phyloP scores from a whole-genome alignment of 2,797 vertebrate genomes.

The Poeciliopsis turneri region DNA sequence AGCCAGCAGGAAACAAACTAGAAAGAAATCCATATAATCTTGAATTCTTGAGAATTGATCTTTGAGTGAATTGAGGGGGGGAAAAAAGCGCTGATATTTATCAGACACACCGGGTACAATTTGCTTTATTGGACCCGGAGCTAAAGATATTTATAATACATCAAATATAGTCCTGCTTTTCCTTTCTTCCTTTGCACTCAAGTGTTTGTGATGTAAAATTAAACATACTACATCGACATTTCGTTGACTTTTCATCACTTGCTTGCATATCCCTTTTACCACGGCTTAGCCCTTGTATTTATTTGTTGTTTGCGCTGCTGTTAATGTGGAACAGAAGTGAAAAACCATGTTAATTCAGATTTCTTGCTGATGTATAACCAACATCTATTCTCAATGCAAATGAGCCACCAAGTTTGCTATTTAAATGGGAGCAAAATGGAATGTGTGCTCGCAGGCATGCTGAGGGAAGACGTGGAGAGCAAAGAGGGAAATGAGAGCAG shows the following conservation, averaged over 20 bases:
- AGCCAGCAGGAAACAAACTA: background rate
- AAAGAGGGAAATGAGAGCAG: constrained; percentile 62
- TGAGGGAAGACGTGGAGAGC: constrained; percentile 56
- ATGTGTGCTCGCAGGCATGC: constrained; percentile 65
- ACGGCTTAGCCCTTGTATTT: background rate
- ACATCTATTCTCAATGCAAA: constrained; percentile 74
- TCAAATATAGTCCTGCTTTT: background rate
- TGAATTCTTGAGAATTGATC: background rate
- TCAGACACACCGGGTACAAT: background rate
- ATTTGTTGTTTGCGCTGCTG: constrained; percentile 13
- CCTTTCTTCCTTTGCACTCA: background rate
- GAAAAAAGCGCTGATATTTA: background rate
- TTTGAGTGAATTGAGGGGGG: background rate
- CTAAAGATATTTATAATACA: background rate
- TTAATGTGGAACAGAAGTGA: constrained; percentile 8
- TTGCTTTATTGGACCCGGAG: background rate
- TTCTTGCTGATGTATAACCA: constrained; percentile 63
- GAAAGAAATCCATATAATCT: background rate
- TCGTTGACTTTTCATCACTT: background rate
- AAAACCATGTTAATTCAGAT: constrained; percentile 40
- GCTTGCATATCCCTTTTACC: background rate
- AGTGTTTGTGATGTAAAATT: background rate
- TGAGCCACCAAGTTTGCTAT: constrained; percentile 63
- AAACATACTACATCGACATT: background rate
- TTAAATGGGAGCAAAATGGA: constrained; percentile 68